These are phyloP conservation scores for Synodontis membranacea DNA, from an alignment of 2,113 vertebrate genomes.

Conservation along the genomic window DNA sequence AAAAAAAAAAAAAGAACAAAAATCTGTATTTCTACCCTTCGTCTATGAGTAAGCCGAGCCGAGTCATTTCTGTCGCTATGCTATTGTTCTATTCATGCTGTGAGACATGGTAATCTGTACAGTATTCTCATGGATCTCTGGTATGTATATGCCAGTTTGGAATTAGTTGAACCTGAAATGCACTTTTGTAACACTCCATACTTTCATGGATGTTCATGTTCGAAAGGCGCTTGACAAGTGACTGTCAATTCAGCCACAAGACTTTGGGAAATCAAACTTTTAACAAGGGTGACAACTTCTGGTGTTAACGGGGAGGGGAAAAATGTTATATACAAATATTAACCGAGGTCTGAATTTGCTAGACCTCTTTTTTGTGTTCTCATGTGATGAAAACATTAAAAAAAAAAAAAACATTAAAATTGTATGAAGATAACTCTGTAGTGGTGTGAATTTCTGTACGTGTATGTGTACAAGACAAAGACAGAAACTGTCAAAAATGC, in stretches of 20 bases:
- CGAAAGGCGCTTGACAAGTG: slow-evolving; percentile 75
- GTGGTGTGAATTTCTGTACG: slow-evolving; percentile 26
- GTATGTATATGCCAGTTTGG: slow-evolving; percentile 77
- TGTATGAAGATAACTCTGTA: slow-evolving; percentile 70
- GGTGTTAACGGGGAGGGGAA: slow-evolving; percentile 66
- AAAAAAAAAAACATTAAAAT: slow-evolving; percentile 76
- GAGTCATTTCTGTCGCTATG: slow-evolving; percentile 63
- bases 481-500: background rate
- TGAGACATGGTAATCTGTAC: slow-evolving; percentile 67
- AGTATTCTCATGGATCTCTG: slow-evolving; percentile 59
- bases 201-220: slow-evolving; percentile 78
- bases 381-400: slow-evolving; percentile 83
- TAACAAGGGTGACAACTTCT: slow-evolving; percentile 70
- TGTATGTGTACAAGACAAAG: background rate
- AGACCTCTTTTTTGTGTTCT: slow-evolving; percentile 79
- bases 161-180: slow-evolving; percentile 78
- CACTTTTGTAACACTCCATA: slow-evolving; percentile 78
- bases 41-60: slow-evolving; percentile 63
- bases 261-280: slow-evolving; percentile 53
- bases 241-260: slow-evolving; percentile 71
- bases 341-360: slow-evolving; percentile 77
- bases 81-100: slow-evolving; percentile 68
- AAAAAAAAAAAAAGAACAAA: slow-evolving; percentile 25
- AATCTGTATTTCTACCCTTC: background rate
- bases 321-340: slow-evolving; percentile 82